These are phyloP conservation scores for Liasis olivaceus DNA, from an alignment of 2,797 vertebrate species.

Conservation along the genomic window DNA sequence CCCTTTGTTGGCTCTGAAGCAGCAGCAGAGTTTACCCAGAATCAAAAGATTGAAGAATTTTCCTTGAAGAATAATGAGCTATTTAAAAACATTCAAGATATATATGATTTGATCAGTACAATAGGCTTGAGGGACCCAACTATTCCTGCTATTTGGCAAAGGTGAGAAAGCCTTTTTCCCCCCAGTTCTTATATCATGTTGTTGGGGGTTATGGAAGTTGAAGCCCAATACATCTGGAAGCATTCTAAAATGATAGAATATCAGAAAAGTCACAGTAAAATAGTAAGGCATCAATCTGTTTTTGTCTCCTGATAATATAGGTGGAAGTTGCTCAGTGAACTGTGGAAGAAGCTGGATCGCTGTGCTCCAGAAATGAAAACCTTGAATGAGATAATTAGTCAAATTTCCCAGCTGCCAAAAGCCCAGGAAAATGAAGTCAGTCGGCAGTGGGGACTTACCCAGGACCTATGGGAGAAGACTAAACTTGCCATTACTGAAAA, in stretches of 20 bases:
- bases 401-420: conserved; percentile 66
- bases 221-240: neutral
- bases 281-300: conserved; percentile 33
- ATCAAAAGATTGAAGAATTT: conserved; percentile 73
- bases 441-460: conserved; percentile 69
- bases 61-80: conserved; percentile 75
- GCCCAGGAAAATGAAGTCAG: conserved; percentile 63
- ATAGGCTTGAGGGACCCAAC: conserved; percentile 89
- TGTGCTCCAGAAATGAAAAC: conserved; percentile 78
- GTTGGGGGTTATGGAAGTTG: neutral
- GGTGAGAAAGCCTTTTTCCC: conserved; percentile 68
- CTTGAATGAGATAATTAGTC: conserved; percentile 72
- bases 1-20: accelerated
- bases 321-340: conserved; percentile 80
- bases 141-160: conserved; percentile 89
- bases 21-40: conserved; percentile 62
- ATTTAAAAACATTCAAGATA: conserved; percentile 80
- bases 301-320: conserved; percentile 68
- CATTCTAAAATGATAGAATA: neutral
- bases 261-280: neutral
- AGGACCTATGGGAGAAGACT: conserved; percentile 82
- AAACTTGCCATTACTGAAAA: conserved; percentile 79
- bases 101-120: conserved; percentile 75
- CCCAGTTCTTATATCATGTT: neutral
- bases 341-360: conserved; percentile 82